These are phyloP conservation scores for Holothuria scabra DNA, from an alignment of 53 echinoderm and acorn worm genomes.

Conservation along the genomic window DNA sequence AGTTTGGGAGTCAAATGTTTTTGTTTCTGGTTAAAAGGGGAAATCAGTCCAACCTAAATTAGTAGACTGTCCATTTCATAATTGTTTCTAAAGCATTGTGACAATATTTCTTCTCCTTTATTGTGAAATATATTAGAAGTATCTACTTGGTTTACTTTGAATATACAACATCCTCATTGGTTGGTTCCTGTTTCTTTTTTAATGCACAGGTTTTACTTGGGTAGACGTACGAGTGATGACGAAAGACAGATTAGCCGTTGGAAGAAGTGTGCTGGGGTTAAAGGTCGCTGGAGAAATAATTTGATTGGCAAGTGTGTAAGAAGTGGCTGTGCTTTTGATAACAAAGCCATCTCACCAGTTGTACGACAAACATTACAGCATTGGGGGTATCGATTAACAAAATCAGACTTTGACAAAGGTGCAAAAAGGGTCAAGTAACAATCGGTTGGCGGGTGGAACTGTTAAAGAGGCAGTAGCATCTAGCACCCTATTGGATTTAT, in stretches of 20 bases:
- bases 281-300: slow-evolving; percentile 95
- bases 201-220: slow-evolving; percentile 77
- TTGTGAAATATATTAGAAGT: no score
- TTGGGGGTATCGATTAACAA: slow-evolving; percentile 81
- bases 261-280: slow-evolving; percentile 82
- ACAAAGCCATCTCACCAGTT: slow-evolving; percentile 82
- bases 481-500: no score
- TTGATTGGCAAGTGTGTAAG: slow-evolving; percentile 85
- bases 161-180: no score
- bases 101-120: no score
- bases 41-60: no score
- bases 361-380: slow-evolving; percentile 92
- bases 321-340: slow-evolving; percentile 85
- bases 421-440: slow-evolving; percentile 73
- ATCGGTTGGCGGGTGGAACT: no score
- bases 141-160: no score
- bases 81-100: no score
- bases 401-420: slow-evolving; percentile 79
- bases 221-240: slow-evolving; percentile 83
- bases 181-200: background rate
- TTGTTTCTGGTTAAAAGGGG: no score
- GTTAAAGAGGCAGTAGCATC: no score
- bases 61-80: no score
- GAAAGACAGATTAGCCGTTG: slow-evolving; percentile 84
- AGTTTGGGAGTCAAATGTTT: no score